Conservation (phyloP, 1,140 invertebrate genomes). For the Brachionus calyciflorus region DNA sequence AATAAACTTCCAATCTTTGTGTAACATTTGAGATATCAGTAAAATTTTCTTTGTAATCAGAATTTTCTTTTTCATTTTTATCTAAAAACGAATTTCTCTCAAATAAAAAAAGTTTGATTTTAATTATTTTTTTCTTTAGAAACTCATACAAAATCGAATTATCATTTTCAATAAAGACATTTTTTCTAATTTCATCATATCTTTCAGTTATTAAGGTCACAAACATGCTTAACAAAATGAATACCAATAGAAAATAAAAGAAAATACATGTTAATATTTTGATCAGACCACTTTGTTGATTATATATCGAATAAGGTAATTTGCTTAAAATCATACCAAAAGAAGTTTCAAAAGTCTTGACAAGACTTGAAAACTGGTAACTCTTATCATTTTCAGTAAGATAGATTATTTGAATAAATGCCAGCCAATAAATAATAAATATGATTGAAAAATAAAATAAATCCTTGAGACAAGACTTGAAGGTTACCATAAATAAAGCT, state of each 20-base stretch:
- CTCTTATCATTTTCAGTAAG: not conserved
- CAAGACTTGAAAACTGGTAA: not conserved
- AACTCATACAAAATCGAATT: too few species aligned
- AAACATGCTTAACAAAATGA: not conserved
- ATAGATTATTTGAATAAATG: constrained; percentile 19
- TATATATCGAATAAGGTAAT: not conserved
- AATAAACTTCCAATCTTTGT: too few species aligned
- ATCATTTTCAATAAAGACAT: not conserved
- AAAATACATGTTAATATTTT: not conserved
- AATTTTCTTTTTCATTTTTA: too few species aligned
- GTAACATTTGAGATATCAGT: too few species aligned
- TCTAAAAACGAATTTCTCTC: too few species aligned
- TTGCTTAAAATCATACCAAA: constrained; percentile 33
- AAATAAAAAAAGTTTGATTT: too few species aligned
- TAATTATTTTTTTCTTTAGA: too few species aligned
- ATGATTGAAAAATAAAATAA: not conserved
- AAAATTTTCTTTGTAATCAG: too few species aligned
- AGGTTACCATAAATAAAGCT: not conserved
- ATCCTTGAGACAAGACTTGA: not conserved
- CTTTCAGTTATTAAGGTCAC: not conserved
- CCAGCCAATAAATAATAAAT: constrained; percentile 1
- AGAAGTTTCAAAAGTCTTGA: not conserved
- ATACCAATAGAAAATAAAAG: constrained; percentile 5
- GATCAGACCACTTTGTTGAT: not conserved
- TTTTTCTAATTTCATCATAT: too few species aligned